Evolutionary conservation across 2,797 vertebrate species (phyloP).

Genomic region (Chaunax sp.): DNA sequence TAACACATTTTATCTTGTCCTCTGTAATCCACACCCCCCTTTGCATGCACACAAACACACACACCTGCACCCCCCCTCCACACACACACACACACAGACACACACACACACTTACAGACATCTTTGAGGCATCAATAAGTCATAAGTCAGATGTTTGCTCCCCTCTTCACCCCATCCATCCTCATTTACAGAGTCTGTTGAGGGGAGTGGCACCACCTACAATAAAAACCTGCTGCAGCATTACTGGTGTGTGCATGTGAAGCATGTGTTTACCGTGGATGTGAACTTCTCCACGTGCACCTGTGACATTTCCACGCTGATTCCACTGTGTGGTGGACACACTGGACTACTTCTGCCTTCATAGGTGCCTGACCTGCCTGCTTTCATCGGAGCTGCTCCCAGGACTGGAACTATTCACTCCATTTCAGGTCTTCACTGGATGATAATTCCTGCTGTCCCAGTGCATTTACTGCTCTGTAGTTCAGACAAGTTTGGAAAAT

Average conservation of each 20-base stretch:
- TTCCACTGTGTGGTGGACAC: conserved; percentile 33
- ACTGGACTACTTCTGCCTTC: conserved; percentile 42
- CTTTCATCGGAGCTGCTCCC: conserved; percentile 58
- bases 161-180: conserved; percentile 22
- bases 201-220: conserved; percentile 35
- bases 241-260: conserved; percentile 11
- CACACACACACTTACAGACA: neutral
- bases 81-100: conserved; percentile 6
- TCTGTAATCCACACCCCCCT: conserved; percentile 20
- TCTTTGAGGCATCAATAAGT: conserved; percentile 70
- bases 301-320: conserved; percentile 35
- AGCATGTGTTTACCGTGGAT: conserved; percentile 9
- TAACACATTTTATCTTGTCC: conserved; percentile 17
- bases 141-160: conserved; percentile 60
- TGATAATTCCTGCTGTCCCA: conserved; percentile 23
- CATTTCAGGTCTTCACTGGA: conserved; percentile 28
- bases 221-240: conserved; percentile 19
- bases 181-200: conserved; percentile 48
- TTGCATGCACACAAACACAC: neutral
- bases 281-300: conserved; percentile 5
- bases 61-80: neutral
- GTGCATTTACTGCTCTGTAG: conserved; percentile 6
- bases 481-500: too few relatives aligned
- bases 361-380: conserved; percentile 57
- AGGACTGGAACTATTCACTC: conserved; percentile 52